phyloP scores from a whole-genome alignment of 2,797 vertebrate genomes.

The Glossophaga mutica region DNA sequence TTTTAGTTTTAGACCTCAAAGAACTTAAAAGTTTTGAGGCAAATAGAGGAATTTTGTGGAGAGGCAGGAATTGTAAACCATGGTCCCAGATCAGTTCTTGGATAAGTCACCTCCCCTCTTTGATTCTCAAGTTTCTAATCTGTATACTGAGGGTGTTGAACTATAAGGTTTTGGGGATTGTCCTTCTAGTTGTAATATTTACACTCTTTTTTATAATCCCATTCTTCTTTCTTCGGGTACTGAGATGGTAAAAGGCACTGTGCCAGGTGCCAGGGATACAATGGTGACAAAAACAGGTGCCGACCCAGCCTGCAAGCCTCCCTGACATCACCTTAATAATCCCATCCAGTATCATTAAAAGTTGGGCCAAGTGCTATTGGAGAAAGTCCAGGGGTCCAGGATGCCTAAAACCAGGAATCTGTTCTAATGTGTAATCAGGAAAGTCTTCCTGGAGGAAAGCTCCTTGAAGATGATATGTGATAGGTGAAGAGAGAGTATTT shows the following conservation, averaged over 20 bases:
- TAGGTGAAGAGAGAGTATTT: not conserved
- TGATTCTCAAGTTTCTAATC: not conserved
- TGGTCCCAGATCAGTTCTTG: not conserved
- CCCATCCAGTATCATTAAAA: not conserved
- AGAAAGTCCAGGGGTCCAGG: not conserved
- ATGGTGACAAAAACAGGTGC: not conserved
- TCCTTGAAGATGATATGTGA: not conserved
- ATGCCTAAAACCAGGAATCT: not conserved
- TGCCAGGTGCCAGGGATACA: not conserved
- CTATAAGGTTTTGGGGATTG: not conserved
- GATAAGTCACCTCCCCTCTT: not conserved
- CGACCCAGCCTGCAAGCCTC: not conserved
- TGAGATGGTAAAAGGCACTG: not conserved
- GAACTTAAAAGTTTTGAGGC: not conserved
- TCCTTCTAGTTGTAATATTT: not conserved
- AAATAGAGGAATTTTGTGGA: not conserved
- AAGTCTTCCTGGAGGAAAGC: not conserved
- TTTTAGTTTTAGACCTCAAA: not conserved
- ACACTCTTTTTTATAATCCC: not conserved
- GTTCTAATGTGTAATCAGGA: not conserved
- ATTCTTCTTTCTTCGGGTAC: not conserved
- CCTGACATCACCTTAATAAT: not conserved
- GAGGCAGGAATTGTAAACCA: not conserved
- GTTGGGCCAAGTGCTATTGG: not conserved
- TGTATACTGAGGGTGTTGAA: not conserved